Evolutionary conservation across 2,888 invertebrate genomes (phyloP).

Genomic region (Agonopterix heracliana): DNA sequence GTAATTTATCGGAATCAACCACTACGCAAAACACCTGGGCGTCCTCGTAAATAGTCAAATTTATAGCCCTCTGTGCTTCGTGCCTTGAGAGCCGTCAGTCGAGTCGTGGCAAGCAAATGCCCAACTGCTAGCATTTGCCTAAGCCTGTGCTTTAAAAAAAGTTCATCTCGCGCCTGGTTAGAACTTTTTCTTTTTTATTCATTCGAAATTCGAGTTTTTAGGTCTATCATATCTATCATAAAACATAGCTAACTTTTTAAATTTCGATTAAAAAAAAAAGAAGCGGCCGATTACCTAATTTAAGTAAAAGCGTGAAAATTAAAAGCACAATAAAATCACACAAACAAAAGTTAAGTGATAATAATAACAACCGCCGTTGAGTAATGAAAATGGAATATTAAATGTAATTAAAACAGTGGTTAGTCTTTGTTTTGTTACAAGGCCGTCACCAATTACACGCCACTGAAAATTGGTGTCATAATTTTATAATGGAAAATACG

Average conservation of each 20-base stretch:
- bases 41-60: constrained; percentile 36
- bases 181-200: not conserved
- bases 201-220: not conserved
- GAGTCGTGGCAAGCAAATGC: constrained; percentile 32
- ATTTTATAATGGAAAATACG: no score
- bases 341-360: constrained; percentile 32
- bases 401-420: constrained; percentile 1
- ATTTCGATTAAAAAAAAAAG: not conserved
- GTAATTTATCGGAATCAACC: not conserved
- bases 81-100: constrained; percentile 32
- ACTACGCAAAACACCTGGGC: constrained; percentile 23
- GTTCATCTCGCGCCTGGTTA: not conserved
- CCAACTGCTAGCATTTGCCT: constrained; percentile 19
- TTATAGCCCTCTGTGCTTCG: constrained; percentile 33
- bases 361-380: constrained; percentile 31
- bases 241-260: not conserved
- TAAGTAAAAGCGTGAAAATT: not conserved
- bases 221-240: no score
- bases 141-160: not conserved
- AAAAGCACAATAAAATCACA: constrained; percentile 30
- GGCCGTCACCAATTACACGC: no score
- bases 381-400: constrained; percentile 40
- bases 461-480: no score
- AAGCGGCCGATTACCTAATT: not conserved
- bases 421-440: no score